Evolutionary conservation across 2,888 invertebrate genomes (phyloP), one percentile per base, ranked within the genome.

Genomic region (Meliscaeva auricollis): DNA sequence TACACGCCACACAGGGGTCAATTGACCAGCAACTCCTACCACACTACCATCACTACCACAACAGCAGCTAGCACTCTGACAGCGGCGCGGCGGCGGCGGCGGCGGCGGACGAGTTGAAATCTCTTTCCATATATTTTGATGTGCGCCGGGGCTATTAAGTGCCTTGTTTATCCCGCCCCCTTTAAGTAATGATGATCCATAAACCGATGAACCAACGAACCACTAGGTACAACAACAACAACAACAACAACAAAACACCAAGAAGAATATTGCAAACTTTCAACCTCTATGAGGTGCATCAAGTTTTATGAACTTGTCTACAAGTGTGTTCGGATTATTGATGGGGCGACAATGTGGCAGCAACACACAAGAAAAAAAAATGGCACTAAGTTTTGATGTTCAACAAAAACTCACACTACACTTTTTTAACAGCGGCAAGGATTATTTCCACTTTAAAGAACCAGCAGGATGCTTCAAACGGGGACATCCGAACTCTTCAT

Each of bases 401-500:
- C 2, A 44, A 9, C 20, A 17, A 15, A 35, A 72, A 87, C 78
- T 75, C 64, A 73, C 79, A 79, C 70, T 87, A 70, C 60, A 44
- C 2, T 22, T n/a, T 41, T 6, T 26, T 48, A 38, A 8, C 8
- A 8, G 26, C 8, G 50, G 1, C 11, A 9, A 44, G 41, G 26
- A 32, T 17, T 50, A 64, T 35, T 9, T 46, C 8, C 50, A 50
- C 66, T 66, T 35, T 32, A 44, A 66, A n/a, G n/a, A n/a, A 38
- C 4, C 2, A 7, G 6, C 38, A 26, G 22, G 74, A 78, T 85
- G 69, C 77, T 84, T 73, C 32, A 41, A 60, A 22, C 62, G 78
- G 85, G 85, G 75, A 87, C 88, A 88, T 88, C 88, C 85, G 83
- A 87, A 88, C 88, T 84, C 82, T 85, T 88, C 88, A 83, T 88